These are phyloP conservation scores for Otus scops DNA, from an alignment of 2,797 vertebrate genomes.

Conservation along the genomic window DNA sequence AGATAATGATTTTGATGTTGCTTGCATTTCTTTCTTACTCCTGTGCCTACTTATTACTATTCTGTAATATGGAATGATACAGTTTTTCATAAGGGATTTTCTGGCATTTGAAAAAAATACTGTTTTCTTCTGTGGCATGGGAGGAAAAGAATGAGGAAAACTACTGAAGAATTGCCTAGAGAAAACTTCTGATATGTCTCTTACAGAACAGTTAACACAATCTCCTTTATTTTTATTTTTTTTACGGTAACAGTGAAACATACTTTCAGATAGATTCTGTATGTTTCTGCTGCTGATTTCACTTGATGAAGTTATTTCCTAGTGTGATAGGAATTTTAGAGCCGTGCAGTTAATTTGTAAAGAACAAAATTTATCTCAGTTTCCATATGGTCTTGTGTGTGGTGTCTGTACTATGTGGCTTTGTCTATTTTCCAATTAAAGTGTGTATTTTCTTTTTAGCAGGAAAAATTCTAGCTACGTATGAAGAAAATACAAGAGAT, in stretches of 20 bases:
- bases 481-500: conserved; percentile 87
- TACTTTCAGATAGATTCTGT: not conserved
- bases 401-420: not conserved
- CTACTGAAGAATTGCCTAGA: not conserved
- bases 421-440: conserved; percentile 58
- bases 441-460: conserved; percentile 76
- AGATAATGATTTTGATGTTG: not conserved
- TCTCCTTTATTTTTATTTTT: not conserved
- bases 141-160: not conserved
- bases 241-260: not conserved
- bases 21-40: not conserved
- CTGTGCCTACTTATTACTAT: not conserved
- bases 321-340: not conserved
- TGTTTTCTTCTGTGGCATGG: not conserved
- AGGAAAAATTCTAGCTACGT: conserved; percentile 85
- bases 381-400: not conserved
- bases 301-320: not conserved
- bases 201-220: not conserved
- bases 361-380: not conserved
- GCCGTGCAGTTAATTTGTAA: not conserved
- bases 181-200: not conserved
- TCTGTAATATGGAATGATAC: not conserved
- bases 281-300: not conserved
- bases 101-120: not conserved
- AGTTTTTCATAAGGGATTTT: not conserved